Percentiles rank a stretch among this genome's conserved stretches.
phyloP scores from a whole-genome alignment of 2,797 vertebrate genomes.

The Sebastes matsubarae region DNA sequence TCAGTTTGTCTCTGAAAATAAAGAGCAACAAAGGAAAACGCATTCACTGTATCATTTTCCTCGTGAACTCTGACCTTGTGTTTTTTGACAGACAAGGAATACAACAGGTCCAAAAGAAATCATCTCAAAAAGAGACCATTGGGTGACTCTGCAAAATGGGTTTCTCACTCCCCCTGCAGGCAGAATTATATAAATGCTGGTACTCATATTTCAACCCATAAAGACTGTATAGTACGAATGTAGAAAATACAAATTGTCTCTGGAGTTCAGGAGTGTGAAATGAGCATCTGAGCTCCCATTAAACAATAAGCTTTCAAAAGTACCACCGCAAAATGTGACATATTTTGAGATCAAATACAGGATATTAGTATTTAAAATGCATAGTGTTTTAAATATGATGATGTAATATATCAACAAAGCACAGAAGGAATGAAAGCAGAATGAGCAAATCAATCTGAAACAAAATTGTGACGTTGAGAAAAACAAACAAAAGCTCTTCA shows the following conservation, averaged over 20 bases:
- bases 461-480: background rate
- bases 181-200: background rate
- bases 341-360: background rate
- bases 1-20: background rate
- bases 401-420: background rate
- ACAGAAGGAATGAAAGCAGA: background rate
- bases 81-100: background rate
- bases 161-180: slow-evolving; percentile 46
- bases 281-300: background rate
- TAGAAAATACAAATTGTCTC: background rate
- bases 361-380: background rate
- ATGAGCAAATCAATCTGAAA: background rate
- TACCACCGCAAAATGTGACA: background rate
- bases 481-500: background rate
- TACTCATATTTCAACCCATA: background rate
- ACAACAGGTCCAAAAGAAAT: background rate
- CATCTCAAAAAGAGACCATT: background rate
- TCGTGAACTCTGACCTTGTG: background rate
- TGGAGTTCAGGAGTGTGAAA: background rate
- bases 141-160: background rate
- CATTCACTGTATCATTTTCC: background rate
- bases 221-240: background rate
- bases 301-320: background rate
- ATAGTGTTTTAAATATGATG: background rate
- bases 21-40: background rate